Evolutionary conservation across 2,113 vertebrate species (phyloP), one percentile per base, ranked within the genome.

Genomic region (Corythornis vintsioides): DNA sequence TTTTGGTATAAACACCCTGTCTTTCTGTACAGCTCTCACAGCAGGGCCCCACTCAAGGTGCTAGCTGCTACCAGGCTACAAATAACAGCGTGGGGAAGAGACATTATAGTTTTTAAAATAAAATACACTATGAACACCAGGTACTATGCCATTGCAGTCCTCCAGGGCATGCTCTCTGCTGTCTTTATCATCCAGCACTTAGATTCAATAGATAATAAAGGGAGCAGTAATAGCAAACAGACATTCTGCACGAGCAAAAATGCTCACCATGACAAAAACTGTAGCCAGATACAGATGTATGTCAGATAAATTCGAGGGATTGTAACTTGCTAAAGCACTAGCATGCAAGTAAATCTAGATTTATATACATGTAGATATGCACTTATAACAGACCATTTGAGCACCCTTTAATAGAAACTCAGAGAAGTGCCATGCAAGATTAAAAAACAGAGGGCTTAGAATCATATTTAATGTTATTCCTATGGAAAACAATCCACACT

Each of bases 151-250:
- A 87, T 5, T 45, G 31, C 21, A 77, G 67, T 35, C 66, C 64
- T 89, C 67, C 17, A 73, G 66, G 67, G 59, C 63, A 94, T 8
- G 7, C 29, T 29, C 63, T 85, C 42, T 59, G 84, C 75, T 89
- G 66, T 71, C 87, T 92, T 89, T 83, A 43, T 56, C 70, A 84
- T 83, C 47, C 64, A 89, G 87, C 26, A 80, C 40, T 80, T 50
- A 80, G 81, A 93, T 94, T 50, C 75, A 43, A 71, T 26, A 89
- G 50, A 74, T 56, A 81, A 78, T 50, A 91, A 74, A 87, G n/a
- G n/a, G 52, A 86, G 16, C 9, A 0, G 52, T 91, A 92, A 90
- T 77, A 17, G 2, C 63, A 89, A 89, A 70, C 86, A 93, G 86
- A 90, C 78, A 64, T 67, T 88, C 52, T 61, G 29, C 47, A 42